Evolutionary conservation across 2,113 vertebrate species (phyloP), one percentile per base, ranked within the genome.

Genomic region (Tyrannus savana): DNA sequence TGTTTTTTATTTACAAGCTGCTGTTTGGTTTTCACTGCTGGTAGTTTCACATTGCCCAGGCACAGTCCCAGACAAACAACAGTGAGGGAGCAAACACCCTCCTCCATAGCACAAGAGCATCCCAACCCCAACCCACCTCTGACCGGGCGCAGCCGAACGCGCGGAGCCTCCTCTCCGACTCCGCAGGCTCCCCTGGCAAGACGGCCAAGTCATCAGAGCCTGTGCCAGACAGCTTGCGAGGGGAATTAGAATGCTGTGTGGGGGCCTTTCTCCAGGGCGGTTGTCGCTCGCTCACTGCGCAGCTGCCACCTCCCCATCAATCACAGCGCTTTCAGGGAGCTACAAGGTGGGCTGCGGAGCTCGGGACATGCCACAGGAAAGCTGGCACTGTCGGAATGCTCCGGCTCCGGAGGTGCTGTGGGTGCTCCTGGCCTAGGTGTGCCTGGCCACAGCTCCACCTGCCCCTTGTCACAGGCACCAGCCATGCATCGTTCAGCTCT

Each of bases 381-480:
- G 97, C 64, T 91, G 79, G 56, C 93, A 97, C 97, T 97, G 94
- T 67, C 93, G 98, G 98, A 98, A 98, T 98, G 98, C 69, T 63
- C 89, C 42, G 63, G 95, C 72, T 94, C 59, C 66, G 82, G 55
- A 19, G 19, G 66, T 68, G 44, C 66, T 33, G 12, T 8, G 13
- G 46, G n/a, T 50, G n/a, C 47, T 50, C 47, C 47, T 39, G 47
- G 67, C 47, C 19, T 17, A 19, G 75, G 93, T 84, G 63, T 62
- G 77, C 84, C 89, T 58, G 7, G 28, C 83, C 69, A 50, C 85
- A n/a, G 68, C 90, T 95, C 94, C 62, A 77, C 79, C 62, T 64
- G 73, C 75, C 55, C 52, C 66, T 92, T 93, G 94, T 93, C 85
- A 44, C 91, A 88, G 95, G 91, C 93, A 64, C 72, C 79, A 80